Conservation (phyloP, 2,113 vertebrate species). For the Dicaeum eximium region DNA sequence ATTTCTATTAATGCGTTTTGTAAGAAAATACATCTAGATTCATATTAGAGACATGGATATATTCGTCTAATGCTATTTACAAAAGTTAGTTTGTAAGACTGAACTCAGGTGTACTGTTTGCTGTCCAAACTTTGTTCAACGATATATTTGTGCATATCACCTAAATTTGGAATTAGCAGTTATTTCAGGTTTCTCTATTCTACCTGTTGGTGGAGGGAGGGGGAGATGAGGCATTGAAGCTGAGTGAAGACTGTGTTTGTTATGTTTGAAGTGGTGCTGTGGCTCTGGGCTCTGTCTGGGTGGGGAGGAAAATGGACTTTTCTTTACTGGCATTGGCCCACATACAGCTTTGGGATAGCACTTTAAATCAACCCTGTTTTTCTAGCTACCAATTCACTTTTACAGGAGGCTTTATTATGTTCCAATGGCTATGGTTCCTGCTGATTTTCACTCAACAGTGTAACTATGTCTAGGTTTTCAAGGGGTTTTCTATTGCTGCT, state of each 20-base stretch:
- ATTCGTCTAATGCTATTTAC: constrained; percentile 59
- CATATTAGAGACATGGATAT: constrained; percentile 64
- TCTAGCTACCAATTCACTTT: constrained; percentile 43
- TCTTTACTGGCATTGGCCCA: constrained; percentile 23
- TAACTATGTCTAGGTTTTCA: constrained; percentile 46
- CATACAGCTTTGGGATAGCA: constrained; percentile 42
- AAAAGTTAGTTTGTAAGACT: constrained; percentile 66
- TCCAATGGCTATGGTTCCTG: constrained; percentile 30
- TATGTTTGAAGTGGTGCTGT: not conserved
- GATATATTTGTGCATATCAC: constrained; percentile 38
- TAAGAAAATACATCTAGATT: constrained; percentile 72
- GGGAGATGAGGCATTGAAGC: not conserved
- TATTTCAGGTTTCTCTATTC: not conserved
- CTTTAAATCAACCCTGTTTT: constrained; percentile 39
- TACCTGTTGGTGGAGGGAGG: not conserved
- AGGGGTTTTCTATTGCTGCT: constrained; percentile 62
- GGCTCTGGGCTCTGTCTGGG: not conserved
- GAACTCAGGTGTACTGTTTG: constrained; percentile 72
- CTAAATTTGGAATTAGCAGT: not conserved
- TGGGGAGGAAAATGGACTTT: not conserved
- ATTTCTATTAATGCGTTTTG: constrained; percentile 77
- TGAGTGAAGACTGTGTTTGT: rapidly evolving
- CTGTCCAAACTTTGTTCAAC: constrained; percentile 28
- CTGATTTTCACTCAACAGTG: constrained; percentile 11
- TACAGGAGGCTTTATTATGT: constrained; percentile 35